Conservation (phyloP, 1,140 invertebrate species). For the Charaxes varanes region DNA sequence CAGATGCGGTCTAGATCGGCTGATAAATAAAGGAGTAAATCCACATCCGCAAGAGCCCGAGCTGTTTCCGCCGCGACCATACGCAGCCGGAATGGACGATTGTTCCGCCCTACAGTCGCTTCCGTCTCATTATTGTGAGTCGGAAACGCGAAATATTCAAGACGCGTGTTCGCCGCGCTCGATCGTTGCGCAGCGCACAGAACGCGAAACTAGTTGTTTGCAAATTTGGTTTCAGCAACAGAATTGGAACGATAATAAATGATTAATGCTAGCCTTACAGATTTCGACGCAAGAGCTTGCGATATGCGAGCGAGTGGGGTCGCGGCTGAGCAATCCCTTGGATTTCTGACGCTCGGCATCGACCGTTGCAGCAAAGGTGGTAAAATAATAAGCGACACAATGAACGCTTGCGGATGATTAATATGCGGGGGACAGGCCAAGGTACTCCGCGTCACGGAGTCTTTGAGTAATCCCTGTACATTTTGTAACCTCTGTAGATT, state of each 20-base stretch:
- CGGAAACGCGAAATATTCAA: constrained; percentile 53
- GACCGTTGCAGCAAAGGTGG: constrained; percentile 22
- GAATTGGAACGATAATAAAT: constrained; percentile 52
- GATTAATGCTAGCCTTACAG: constrained; percentile 42
- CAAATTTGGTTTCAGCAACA: constrained; percentile 19
- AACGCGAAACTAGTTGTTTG: constrained; percentile 8
- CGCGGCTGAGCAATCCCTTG: constrained; percentile 44
- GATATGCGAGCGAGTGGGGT: constrained; percentile 46
- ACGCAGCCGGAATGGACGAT: constrained; percentile 59
- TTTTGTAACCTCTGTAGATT: constrained; percentile 56
- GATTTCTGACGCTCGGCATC: constrained; percentile 55
- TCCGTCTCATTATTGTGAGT: constrained; percentile 55
- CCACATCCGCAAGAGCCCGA: constrained; percentile 54
- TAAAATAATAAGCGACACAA: constrained; percentile 42
- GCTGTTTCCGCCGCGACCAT: constrained; percentile 53
- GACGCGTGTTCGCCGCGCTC: constrained; percentile 29
- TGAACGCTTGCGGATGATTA: constrained; percentile 40
- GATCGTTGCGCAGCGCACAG: constrained; percentile 1
- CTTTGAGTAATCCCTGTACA: constrained; percentile 43
- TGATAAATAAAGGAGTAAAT: constrained; percentile 63
- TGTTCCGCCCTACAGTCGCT: constrained; percentile 60
- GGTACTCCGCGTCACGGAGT: constrained; percentile 28
- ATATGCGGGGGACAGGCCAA: constrained; percentile 43
- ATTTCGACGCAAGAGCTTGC: constrained; percentile 58
- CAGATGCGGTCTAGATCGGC: constrained; percentile 65